Percentiles rank a stretch among this genome's conserved stretches.
Conservation (phyloP, 1,140 invertebrate genomes). For the Hyposmocoma kahamanoa region DNA sequence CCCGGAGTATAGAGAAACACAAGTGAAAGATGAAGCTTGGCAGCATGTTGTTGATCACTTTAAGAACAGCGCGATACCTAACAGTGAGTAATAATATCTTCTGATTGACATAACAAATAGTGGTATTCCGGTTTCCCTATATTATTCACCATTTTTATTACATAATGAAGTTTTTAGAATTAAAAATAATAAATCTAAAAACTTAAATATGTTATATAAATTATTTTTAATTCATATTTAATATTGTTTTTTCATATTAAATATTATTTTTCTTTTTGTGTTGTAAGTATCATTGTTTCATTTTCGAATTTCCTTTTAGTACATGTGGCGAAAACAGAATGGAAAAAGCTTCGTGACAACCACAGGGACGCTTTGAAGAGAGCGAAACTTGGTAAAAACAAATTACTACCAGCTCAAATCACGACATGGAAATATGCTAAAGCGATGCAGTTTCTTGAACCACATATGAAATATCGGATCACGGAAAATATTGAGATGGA, state of each 20-base stretch:
- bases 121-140: too few species aligned
- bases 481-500: slow-evolving; percentile 62
- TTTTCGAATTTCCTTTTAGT: slow-evolving; percentile 50
- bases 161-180: too few species aligned
- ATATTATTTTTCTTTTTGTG: too few species aligned
- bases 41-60: slow-evolving; percentile 43
- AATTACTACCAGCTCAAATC: slow-evolving; percentile 56
- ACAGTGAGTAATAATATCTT: slow-evolving; percentile 58
- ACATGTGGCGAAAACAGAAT: slow-evolving; percentile 51
- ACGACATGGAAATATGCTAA: slow-evolving; percentile 66
- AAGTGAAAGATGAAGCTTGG: slow-evolving; percentile 52
- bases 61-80: slow-evolving; percentile 42
- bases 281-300: too few species aligned
- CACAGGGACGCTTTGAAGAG: slow-evolving; percentile 56
- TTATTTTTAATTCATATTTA: neutral
- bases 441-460: slow-evolving; percentile 60
- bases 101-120: too few species aligned
- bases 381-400: slow-evolving; percentile 59
- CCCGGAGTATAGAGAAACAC: slow-evolving; percentile 50
- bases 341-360: slow-evolving; percentile 59
- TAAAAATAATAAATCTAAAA: neutral
- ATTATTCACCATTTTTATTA: too few species aligned
- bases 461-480: slow-evolving; percentile 61
- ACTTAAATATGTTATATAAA: neutral
- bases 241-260: too few species aligned